A percentile compares a stretch with the other conserved stretches of the same genome.
phyloP scores from a whole-genome alignment of 2,888 invertebrate species.

The Stegana nigrithorax region DNA sequence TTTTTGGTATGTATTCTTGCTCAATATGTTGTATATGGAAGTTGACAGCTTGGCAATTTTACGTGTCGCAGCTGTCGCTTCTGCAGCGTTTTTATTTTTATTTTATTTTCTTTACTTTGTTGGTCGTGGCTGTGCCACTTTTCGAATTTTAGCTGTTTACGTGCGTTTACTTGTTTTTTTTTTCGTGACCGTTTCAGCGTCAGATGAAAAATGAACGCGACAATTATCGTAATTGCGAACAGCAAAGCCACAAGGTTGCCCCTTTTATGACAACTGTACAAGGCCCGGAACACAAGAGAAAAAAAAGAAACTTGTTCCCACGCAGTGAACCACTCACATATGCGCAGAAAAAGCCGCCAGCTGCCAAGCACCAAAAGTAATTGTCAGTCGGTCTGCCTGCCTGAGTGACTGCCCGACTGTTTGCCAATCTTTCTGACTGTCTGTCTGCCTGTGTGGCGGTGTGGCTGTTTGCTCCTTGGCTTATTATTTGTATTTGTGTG shows the following conservation, averaged over 20 bases:
- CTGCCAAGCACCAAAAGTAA: not conserved
- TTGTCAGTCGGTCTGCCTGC: not conserved
- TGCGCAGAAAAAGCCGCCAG: not conserved
- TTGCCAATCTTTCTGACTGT: not conserved
- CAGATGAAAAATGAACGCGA: slow-evolving; percentile 52
- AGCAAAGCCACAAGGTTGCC: slow-evolving; percentile 26
- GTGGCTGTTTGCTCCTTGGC: no score
- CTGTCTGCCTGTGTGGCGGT: no score
- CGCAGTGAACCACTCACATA: not conserved
- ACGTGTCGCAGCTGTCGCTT: slow-evolving; percentile 9
- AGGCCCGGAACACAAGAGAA: not conserved
- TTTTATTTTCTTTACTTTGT: not conserved
- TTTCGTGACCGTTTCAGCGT: slow-evolving; percentile 39
- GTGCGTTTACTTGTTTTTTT: slow-evolving; percentile 11
- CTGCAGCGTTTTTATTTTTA: not conserved
- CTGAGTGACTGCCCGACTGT: not conserved
- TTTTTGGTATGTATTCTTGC: slow-evolving; percentile 5
- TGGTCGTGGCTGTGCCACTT: no score
- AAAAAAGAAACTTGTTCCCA: not conserved
- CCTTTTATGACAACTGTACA: not conserved
- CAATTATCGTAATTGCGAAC: slow-evolving; percentile 56
- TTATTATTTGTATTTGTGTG: not conserved
- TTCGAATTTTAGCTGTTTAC: no score
- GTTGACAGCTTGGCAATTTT: slow-evolving; percentile 11
- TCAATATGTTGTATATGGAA: not conserved